These are phyloP conservation scores for Leptinotarsa undecemlineata DNA, from an alignment of 1,140 invertebrate genomes.

Conservation along the genomic window DNA sequence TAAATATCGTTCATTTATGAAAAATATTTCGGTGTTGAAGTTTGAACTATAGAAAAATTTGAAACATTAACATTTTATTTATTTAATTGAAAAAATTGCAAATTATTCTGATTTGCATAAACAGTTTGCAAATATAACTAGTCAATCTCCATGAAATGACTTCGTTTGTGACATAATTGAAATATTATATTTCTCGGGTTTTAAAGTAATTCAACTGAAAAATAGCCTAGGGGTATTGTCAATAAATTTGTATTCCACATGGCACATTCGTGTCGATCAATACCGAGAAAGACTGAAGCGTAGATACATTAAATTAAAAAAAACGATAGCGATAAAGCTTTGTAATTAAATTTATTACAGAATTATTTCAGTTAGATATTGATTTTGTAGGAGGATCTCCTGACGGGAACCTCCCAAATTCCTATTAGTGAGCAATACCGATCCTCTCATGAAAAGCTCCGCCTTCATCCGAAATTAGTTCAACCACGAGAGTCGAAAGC, in stretches of 20 bases:
- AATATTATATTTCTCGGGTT: no score
- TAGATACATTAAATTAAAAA: conserved; percentile 8
- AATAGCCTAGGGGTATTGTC: no score
- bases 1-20: no score
- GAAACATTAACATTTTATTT: no score
- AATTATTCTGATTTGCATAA: no score
- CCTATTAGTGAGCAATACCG: conserved; percentile 13
- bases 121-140: no score
- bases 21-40: no score
- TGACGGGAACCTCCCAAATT: conserved; percentile 27
- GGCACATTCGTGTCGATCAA: background rate
- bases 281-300: background rate
- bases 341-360: conserved; percentile 10
- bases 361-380: conserved; percentile 16
- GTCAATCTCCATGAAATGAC: no score
- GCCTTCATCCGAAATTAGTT: conserved; percentile 35
- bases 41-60: no score
- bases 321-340: background rate
- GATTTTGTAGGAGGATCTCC: conserved; percentile 27
- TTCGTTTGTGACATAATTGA: no score
- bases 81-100: no score
- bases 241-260: background rate
- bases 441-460: conserved; percentile 29
- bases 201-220: no score
- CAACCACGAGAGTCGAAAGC: conserved; percentile 28